Evolutionary conservation across 2,888 invertebrate genomes (phyloP), one percentile per base, ranked within the genome.

Genomic region (Drosophila leonis): DNA sequence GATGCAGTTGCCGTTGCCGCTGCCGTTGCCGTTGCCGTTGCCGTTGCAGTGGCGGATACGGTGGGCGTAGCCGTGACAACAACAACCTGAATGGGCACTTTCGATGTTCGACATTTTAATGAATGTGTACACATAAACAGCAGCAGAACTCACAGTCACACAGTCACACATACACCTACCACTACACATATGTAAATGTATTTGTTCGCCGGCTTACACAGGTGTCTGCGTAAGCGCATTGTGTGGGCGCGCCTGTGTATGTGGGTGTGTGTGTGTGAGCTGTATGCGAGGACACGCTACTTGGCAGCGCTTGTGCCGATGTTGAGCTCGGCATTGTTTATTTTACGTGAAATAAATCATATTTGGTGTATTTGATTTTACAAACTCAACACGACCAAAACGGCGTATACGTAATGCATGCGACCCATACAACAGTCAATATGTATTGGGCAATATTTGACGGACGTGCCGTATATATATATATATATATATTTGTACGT

Each of bases 51-150:
- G 59, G 70, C 65, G 78, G 75, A 72, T 82, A 71, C 75, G 65
- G 63, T 75, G 86, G 85, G 87, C 87, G 85, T 86, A 63, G 82
- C 78, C 82, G 76, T 86, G 79, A 77, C 88, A 83, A 71, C 81
- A 88, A 78, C 86, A 86, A 85, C 88, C 86, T 90, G 86, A 86
- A 86, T 86, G 77, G 90, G 86, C 88, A 86, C 86, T 86, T 86
- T 86, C 90, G 90, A 90, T 90, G 88, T 86, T 86, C 86, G 86
- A 86, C 86, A 86, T 90, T 86, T 90, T 84, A 84, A 84, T 84
- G 84, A 84, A 84, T 84, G 89, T 89, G 89, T 84, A 89, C 84
- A 89, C 89, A 84, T 81, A 84, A 89, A 84, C 89, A 84, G 87
- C 69, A 72, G 66, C 60, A 73, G 18, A 54, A 33, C 57, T 29